Evolutionary conservation across 2,113 vertebrate genomes (phyloP), one percentile per base, ranked within the genome.

Genomic region (Dromiciops gliroides): DNA sequence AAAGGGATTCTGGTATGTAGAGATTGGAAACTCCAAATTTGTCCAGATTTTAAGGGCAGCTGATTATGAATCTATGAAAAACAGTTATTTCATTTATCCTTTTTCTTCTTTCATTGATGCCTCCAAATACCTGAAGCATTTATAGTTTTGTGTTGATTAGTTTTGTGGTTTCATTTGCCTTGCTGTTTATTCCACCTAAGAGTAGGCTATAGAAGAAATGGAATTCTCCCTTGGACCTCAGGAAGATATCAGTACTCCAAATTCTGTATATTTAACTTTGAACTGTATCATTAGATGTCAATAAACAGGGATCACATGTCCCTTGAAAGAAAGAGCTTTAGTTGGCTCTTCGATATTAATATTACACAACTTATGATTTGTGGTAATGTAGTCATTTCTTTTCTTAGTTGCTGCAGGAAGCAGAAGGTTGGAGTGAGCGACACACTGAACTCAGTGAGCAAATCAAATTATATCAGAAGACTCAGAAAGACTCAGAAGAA

Each of bases 401-500:
- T 95, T 96, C 97, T 25, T 98, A 99, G 99, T 98, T 99, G 51
- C 98, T 99, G 25, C 95, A 98, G 10, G 99, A 99, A 89, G 99
- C 99, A 23, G 99, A 99, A 96, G 98, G 98, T 53, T 99, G 99
- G 99, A 99, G 99, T 90, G 99, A 99, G 96, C 99, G 99, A 95
- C 99, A 99, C 60, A 97, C 98, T 50, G 98, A 99, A 48, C 99
- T 99, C 96, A 99, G 96, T 9, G 99, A 99, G 94, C 98, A 99
- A 96, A 99, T 99, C 94, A 99, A 98, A 93, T 98, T 99, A 67
- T 99, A 99, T 94, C 99, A 99, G 94, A 99, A 99, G 96, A 98
- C 99, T 91, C 99, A 99, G 97, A 99, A 99, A 91, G 99, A 99
- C 91, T 95, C 99, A 96, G 99, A 99, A 97, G 99, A 99, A 97